These are phyloP conservation scores for Muscicapa striata DNA, from an alignment of 2,797 vertebrate genomes.

Conservation along the genomic window DNA sequence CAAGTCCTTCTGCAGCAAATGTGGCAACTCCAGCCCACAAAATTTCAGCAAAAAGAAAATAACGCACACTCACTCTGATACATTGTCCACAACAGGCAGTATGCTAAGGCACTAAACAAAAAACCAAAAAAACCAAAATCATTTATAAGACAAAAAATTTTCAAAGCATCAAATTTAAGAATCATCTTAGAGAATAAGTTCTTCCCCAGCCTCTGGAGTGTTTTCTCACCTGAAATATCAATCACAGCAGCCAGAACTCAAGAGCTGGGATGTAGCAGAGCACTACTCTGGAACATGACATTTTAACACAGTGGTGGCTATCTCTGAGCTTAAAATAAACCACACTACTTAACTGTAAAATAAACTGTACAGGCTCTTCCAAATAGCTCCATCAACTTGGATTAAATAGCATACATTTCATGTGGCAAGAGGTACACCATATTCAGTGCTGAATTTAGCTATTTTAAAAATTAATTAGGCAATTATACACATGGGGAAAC, in stretches of 20 bases:
- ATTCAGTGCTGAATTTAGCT: slow-evolving; percentile 53
- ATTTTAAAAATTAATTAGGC: slow-evolving; percentile 73
- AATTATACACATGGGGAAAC: slow-evolving; percentile 65
- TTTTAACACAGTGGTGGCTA: slow-evolving; percentile 4
- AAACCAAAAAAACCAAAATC: neutral
- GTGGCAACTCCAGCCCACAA: neutral
- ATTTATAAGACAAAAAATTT: neutral
- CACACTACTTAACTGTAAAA: neutral
- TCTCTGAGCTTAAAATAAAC: slow-evolving; percentile 42
- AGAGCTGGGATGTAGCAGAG: neutral
- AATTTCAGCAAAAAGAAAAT: neutral
- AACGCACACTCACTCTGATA: neutral
- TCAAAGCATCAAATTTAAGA: neutral
- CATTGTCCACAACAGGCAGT: neutral
- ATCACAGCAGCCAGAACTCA: neutral
- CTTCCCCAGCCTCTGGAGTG: neutral
- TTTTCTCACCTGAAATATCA: neutral
- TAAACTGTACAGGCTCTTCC: slow-evolving; percentile 6
- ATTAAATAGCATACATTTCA: slow-evolving; percentile 26
- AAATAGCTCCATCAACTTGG: slow-evolving; percentile 38
- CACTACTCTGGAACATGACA: neutral
- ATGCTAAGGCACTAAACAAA: neutral
- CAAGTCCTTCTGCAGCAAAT: neutral
- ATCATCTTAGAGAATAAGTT: neutral
- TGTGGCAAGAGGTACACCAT: slow-evolving; percentile 24